These are phyloP conservation scores for Catamblyrhynchus diadema DNA, from an alignment of 2,797 vertebrate genomes.

Conservation along the genomic window DNA sequence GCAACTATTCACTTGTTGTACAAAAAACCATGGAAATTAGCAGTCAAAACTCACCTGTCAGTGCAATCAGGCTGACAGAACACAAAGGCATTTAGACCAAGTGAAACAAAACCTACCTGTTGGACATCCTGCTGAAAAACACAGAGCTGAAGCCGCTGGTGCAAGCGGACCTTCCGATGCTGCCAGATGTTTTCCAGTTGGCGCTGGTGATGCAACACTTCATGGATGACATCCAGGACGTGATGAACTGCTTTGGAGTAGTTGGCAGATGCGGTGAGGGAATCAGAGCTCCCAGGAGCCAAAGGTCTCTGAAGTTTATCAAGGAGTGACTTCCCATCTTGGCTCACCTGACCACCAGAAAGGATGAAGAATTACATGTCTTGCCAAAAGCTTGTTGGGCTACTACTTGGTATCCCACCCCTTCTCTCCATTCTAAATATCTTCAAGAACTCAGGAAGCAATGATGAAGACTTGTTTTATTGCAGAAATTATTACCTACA, in stretches of 20 bases:
- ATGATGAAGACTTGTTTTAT: background rate
- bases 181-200: conserved; percentile 99
- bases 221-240: conserved; percentile 93
- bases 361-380: background rate
- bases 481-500: background rate
- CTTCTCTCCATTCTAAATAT: background rate
- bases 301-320: conserved; percentile 96
- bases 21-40: rapidly evolving
- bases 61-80: background rate
- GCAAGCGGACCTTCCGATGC: conserved; percentile 96
- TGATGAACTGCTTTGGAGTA: conserved; percentile 98
- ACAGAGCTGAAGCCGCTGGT: conserved; percentile 94
- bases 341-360: conserved; percentile 85
- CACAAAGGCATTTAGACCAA: background rate
- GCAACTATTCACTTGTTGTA: background rate
- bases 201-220: conserved; percentile 95
- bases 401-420: background rate
- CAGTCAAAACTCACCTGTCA: background rate
- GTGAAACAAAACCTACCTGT: conserved; percentile 77
- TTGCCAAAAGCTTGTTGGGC: background rate
- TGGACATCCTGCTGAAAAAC: conserved; percentile 98
- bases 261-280: conserved; percentile 92
- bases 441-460: background rate
- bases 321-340: conserved; percentile 94
- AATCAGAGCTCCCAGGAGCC: conserved; percentile 93